These are phyloP conservation scores for Polypedilum vanderplanki DNA, from an alignment of 1,140 invertebrate species.

Conservation along the genomic window DNA sequence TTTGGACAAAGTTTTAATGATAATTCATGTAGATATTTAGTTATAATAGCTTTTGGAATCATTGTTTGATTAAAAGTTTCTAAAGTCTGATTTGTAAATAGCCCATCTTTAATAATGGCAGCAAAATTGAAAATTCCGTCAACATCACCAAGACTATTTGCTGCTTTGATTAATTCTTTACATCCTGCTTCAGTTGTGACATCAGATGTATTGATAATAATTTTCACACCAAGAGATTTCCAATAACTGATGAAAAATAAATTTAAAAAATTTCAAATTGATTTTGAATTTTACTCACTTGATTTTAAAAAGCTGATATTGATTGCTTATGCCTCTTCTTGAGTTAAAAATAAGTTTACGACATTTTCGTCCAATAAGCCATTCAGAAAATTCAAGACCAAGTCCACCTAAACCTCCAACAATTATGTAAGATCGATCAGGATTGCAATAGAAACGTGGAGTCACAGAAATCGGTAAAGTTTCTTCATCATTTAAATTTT, in stretches of 20 bases:
- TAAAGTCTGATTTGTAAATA: conserved; percentile 47
- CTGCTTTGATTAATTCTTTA: conserved; percentile 51
- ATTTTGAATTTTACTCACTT: conserved; percentile 31
- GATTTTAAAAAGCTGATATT: conserved; percentile 59
- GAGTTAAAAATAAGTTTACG: conserved; percentile 67
- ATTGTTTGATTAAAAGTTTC: conserved; percentile 45
- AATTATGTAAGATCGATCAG: conserved; percentile 46
- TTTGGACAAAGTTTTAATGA: conserved; percentile 46
- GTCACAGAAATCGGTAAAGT: conserved; percentile 43
- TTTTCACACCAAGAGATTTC: conserved; percentile 50
- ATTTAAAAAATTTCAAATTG: neutral
- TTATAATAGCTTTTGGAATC: conserved; percentile 45
- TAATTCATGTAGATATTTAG: conserved; percentile 45
- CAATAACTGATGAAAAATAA: conserved; percentile 46
- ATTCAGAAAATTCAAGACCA: conserved; percentile 75
- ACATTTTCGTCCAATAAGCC: conserved; percentile 69
- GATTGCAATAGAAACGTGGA: neutral
- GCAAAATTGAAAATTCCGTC: conserved; percentile 70
- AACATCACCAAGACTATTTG: conserved; percentile 52
- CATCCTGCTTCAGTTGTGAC: conserved; percentile 39
- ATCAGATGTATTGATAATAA: conserved; percentile 55
- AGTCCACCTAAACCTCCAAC: conserved; percentile 75
- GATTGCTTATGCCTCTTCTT: conserved; percentile 60
- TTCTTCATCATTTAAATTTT: conserved; percentile 34
- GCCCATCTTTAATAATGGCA: conserved; percentile 48